phyloP scores from a whole-genome alignment of 2,113 vertebrate species.

The Alexandromys fortis region DNA sequence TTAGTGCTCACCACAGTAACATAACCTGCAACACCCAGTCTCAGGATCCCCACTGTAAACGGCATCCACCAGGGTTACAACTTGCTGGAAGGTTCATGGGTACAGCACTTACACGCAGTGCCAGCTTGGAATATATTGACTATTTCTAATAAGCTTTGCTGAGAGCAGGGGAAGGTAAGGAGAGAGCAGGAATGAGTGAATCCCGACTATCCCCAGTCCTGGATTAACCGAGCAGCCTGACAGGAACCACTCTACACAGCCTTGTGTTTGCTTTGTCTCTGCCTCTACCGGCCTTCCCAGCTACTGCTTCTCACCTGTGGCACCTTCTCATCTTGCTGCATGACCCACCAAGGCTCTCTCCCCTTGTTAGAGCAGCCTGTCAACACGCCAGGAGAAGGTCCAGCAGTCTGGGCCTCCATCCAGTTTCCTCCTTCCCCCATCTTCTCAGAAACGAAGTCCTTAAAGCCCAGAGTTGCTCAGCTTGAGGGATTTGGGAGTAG shows the following conservation, averaged over 20 bases:
- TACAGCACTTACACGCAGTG: not conserved
- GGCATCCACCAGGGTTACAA: slow-evolving; percentile 20
- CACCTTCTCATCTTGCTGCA: not conserved
- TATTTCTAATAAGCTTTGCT: slow-evolving; percentile 4
- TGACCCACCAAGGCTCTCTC: not conserved
- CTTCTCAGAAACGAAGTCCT: not conserved
- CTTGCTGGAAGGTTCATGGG: not conserved
- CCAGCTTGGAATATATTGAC: slow-evolving; percentile 17
- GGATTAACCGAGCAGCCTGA: not conserved
- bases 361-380: slow-evolving; percentile 16
- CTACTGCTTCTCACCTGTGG: not conserved
- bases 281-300: not conserved
- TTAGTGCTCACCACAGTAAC: slow-evolving; percentile 10
- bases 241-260: not conserved
- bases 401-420: not conserved
- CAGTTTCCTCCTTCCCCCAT: not conserved
- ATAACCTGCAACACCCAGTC: not conserved
- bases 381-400: not conserved
- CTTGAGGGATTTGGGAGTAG: not conserved
- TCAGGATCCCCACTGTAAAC: slow-evolving; percentile 34
- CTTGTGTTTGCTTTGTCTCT: not conserved
- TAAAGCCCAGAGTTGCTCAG: slow-evolving; percentile 13
- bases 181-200: not conserved
- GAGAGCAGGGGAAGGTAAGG: not conserved
- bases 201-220: slow-evolving; percentile 2